Percentiles rank a stretch among this genome's conserved stretches.
Conservation (phyloP, 2,888 invertebrate genomes). For the Deilephila porcellus region DNA sequence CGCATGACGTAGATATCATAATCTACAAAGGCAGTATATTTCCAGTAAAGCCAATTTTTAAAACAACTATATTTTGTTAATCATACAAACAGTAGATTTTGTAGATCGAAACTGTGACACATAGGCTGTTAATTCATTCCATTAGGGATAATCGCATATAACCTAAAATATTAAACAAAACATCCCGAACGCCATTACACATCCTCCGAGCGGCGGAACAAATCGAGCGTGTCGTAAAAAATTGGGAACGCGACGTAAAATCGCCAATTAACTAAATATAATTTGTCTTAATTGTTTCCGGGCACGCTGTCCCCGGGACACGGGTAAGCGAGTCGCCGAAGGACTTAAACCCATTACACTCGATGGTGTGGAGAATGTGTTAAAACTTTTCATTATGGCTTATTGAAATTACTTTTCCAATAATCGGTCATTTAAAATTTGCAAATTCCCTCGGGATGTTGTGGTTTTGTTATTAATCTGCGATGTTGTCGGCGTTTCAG, state of each 20-base stretch:
- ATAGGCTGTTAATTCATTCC: background rate
- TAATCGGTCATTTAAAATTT: conserved; percentile 2
- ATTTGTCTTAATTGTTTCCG: conserved; percentile 10
- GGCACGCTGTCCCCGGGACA: background rate
- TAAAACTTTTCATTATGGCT: conserved; percentile 16
- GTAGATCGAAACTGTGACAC: background rate
- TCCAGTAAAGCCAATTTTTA: too few species aligned
- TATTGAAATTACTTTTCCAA: conserved; percentile 20
- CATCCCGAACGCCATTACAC: background rate
- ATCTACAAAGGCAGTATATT: too few species aligned
- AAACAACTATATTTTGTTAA: too few species aligned
- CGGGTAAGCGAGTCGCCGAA: conserved; percentile 3
- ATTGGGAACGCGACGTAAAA: background rate
- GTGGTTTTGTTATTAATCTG: background rate
- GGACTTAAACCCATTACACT: background rate
- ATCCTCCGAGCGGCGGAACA: too few species aligned
- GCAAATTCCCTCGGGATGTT: background rate
- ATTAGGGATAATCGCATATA: background rate
- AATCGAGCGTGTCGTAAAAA: background rate
- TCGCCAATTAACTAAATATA: conserved; percentile 10
- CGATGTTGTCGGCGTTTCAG: too few species aligned
- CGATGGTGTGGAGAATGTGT: conserved; percentile 1
- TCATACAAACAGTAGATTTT: too few species aligned
- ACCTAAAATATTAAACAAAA: background rate
- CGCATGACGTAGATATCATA: too few species aligned